Evolutionary conservation across 2,113 vertebrate genomes (phyloP).

Genomic region (Spizaetus ornatus): DNA sequence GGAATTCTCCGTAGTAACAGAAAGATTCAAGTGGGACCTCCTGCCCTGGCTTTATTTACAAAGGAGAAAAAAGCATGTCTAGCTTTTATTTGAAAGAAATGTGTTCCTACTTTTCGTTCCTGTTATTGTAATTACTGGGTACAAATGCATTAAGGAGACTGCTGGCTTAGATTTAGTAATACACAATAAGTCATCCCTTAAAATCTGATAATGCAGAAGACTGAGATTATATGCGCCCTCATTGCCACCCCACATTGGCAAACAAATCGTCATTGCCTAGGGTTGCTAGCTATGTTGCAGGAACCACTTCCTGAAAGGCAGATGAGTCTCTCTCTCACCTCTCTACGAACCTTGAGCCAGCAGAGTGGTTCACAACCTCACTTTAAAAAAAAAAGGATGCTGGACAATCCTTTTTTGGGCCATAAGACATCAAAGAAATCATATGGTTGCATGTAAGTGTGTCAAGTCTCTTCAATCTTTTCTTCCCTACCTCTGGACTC

Average conservation of each 20-base stretch:
- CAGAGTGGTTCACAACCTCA: neutral
- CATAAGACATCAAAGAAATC: neutral
- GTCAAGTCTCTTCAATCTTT: neutral
- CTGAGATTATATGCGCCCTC: neutral
- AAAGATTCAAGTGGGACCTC: neutral
- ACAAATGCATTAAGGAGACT: neutral
- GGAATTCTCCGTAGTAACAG: neutral
- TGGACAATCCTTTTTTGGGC: neutral
- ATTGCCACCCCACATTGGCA: rapidly evolving
- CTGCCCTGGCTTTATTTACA: neutral
- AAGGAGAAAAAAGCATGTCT: neutral
- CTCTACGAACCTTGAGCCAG: neutral
- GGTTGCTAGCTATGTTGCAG: neutral
- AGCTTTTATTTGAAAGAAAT: neutral
- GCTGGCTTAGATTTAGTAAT: neutral
- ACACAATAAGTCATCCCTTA: neutral
- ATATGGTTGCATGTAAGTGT: neutral
- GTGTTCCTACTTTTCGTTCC: neutral
- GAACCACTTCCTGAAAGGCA: neutral
- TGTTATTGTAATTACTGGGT: neutral
- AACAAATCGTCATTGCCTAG: neutral
- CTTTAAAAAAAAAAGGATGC: neutral
- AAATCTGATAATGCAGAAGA: neutral
- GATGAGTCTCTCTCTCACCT: neutral
- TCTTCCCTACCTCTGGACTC: neutral